Conservation (phyloP, 2,888 invertebrate species). For the Lysandra bellargus region DNA sequence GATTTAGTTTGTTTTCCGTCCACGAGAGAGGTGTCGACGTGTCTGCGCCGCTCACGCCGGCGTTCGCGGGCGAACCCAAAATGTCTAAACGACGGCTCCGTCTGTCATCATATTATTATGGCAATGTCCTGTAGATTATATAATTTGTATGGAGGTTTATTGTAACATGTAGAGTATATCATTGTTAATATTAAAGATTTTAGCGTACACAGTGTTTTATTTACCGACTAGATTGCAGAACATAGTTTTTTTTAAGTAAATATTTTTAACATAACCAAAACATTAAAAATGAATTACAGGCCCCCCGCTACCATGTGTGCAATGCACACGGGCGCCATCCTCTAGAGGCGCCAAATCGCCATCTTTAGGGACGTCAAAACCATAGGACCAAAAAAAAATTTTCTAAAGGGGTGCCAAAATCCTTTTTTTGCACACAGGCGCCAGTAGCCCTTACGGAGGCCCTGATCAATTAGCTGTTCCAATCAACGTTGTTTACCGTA, state of each 20-base stretch:
- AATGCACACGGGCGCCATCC: no score
- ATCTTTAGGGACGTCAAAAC: no score
- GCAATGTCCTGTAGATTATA: conserved; percentile 49
- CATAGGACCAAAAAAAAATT: no score
- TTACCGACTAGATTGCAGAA: conserved; percentile 35
- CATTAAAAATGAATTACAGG: neutral
- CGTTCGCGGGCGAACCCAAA: conserved; percentile 38
- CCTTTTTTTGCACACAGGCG: no score
- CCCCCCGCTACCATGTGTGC: no score
- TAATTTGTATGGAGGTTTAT: conserved; percentile 70
- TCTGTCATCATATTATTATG: conserved; percentile 40
- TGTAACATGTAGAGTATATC: conserved; percentile 76
- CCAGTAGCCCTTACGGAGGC: no score
- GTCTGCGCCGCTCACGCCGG: conserved; percentile 38
- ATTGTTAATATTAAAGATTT: conserved; percentile 80
- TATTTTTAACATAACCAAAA: neutral
- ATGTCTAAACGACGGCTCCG: conserved; percentile 41
- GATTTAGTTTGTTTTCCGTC: conserved; percentile 30
- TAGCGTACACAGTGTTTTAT: conserved; percentile 66
- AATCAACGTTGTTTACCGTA: neutral
- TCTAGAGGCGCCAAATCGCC: no score
- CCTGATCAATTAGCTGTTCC: neutral
- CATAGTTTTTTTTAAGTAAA: neutral
- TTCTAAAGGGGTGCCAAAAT: no score
- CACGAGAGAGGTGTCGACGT: neutral